Conservation (phyloP, 2,113 vertebrate species). For the Diadophis punctatus region DNA sequence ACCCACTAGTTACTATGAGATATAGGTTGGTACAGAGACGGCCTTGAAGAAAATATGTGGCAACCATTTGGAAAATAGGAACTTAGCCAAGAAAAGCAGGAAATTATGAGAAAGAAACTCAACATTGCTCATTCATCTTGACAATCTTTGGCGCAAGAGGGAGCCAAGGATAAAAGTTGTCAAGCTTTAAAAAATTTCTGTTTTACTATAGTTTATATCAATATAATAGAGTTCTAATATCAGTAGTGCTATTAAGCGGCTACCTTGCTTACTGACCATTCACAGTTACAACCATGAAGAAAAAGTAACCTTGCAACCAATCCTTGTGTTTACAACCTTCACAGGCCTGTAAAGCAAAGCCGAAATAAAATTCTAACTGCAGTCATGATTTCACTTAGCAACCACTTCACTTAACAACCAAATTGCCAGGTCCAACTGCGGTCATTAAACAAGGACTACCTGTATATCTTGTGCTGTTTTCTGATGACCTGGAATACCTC, state of each 20-base stretch:
- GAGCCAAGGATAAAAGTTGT: not conserved
- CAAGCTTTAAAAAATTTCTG: not conserved
- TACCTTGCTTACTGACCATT: not conserved
- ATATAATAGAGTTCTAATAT: not conserved
- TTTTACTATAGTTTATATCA: not conserved
- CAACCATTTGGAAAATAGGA: not conserved
- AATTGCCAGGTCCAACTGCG: not conserved
- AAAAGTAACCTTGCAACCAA: not conserved
- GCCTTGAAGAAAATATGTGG: not conserved
- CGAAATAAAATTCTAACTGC: not conserved
- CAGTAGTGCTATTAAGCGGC: not conserved
- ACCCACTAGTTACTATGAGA: not conserved
- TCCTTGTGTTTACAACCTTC: not conserved
- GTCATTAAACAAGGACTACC: not conserved
- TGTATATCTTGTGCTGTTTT: not conserved
- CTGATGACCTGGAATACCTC: not conserved
- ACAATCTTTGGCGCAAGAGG: not conserved
- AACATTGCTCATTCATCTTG: not conserved
- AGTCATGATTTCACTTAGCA: not conserved
- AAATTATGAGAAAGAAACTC: not conserved
- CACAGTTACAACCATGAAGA: not conserved
- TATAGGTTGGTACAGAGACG: not conserved
- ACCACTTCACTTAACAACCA: not conserved
- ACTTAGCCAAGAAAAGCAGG: not conserved
- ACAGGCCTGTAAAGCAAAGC: not conserved